Evolutionary conservation across 2,113 vertebrate species (phyloP).

Genomic region (Oryzias curvinotus): DNA sequence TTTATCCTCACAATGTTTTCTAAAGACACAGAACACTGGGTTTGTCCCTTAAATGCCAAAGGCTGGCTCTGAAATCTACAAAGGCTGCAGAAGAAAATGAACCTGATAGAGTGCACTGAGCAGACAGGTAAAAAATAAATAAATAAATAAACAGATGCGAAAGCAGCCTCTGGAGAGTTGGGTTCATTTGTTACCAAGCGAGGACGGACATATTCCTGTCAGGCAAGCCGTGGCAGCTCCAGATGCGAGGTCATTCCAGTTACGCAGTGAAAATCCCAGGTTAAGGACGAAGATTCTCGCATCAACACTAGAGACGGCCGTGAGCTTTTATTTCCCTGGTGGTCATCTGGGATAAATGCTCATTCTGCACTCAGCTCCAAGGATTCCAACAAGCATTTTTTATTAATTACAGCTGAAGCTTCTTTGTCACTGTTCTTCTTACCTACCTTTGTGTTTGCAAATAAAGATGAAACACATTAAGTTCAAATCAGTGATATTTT

Average conservation of each 20-base stretch:
- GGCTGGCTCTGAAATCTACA: slow-evolving; percentile 54
- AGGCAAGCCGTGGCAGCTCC: slow-evolving; percentile 62
- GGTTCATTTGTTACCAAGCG: slow-evolving; percentile 77
- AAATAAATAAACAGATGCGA: slow-evolving; percentile 75
- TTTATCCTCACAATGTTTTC: slow-evolving; percentile 1
- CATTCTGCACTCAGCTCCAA: slow-evolving; percentile 32
- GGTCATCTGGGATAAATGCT: slow-evolving; percentile 48
- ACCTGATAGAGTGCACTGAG: slow-evolving; percentile 65
- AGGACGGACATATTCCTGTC: slow-evolving; percentile 74
- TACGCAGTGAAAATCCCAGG: slow-evolving; percentile 57
- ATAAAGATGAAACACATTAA: no score
- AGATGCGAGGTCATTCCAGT: slow-evolving; percentile 77
- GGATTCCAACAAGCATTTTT: slow-evolving; percentile 12
- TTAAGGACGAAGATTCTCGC: slow-evolving; percentile 70
- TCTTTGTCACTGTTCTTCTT: slow-evolving; percentile 35
- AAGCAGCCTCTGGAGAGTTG: slow-evolving; percentile 69
- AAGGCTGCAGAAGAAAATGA: slow-evolving; percentile 64
- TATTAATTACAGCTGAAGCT: slow-evolving; percentile 25
- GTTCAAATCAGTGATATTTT: no score
- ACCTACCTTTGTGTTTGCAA: not conserved
- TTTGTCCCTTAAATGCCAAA: slow-evolving; percentile 43
- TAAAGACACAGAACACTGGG: slow-evolving; percentile 29
- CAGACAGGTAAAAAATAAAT: slow-evolving; percentile 64
- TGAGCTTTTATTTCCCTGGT: slow-evolving; percentile 69
- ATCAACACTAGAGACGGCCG: slow-evolving; percentile 50